These are phyloP conservation scores for Drosophila paracracens DNA, from an alignment of 2,888 invertebrate genomes.

Conservation along the genomic window DNA sequence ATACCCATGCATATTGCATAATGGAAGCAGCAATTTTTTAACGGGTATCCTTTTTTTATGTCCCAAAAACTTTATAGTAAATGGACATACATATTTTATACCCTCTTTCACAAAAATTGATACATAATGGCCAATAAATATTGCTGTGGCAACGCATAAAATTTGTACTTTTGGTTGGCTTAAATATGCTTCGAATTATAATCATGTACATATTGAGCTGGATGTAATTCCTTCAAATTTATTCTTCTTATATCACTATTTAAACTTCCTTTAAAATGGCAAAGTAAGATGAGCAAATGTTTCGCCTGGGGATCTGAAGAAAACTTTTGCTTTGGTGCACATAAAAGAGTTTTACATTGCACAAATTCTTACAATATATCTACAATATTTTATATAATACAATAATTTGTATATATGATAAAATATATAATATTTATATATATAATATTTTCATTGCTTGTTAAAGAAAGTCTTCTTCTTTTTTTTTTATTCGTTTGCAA, in stretches of 20 bases:
- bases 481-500: too few species aligned
- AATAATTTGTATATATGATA: too few species aligned
- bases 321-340: neutral
- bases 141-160: neutral
- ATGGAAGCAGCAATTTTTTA: constrained; percentile 11
- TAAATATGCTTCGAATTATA: neutral
- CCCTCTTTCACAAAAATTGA: neutral
- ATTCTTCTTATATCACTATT: neutral
- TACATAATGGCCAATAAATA: too few species aligned
- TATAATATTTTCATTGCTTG: neutral
- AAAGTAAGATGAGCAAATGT: neutral
- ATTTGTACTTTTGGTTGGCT: neutral
- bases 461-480: neutral
- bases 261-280: neutral
- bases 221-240: neutral
- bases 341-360: neutral
- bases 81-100: neutral
- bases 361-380: neutral
- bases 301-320: neutral
- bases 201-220: neutral
- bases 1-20: constrained; percentile 18
- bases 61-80: constrained; percentile 1
- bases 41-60: constrained; percentile 11
- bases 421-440: too few species aligned
- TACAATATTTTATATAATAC: neutral